Conservation (phyloP, 2,797 vertebrate genomes). For the Pseudopleuronectes americanus region DNA sequence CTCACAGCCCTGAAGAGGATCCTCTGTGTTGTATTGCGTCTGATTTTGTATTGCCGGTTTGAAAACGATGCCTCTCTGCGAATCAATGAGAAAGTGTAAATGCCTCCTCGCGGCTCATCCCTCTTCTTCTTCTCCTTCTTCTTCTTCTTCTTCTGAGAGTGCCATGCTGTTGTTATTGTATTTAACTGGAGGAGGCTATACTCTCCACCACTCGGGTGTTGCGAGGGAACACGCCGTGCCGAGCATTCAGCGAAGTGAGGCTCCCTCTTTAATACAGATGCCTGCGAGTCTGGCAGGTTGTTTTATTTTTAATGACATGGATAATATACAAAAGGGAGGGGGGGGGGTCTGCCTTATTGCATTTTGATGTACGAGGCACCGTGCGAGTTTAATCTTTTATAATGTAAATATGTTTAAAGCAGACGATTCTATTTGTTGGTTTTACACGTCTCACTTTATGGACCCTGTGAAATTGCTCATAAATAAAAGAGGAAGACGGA, state of each 20-base stretch:
- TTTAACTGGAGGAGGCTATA: slow-evolving; percentile 43
- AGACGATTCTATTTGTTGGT: slow-evolving; percentile 12
- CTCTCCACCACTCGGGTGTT: slow-evolving; percentile 53
- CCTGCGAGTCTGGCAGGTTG: slow-evolving; percentile 22
- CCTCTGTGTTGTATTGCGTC: slow-evolving; percentile 21
- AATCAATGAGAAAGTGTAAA: slow-evolving; percentile 46
- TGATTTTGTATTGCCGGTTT: slow-evolving; percentile 34
- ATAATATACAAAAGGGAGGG: slow-evolving; percentile 14
- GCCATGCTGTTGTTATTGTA: slow-evolving; percentile 36
- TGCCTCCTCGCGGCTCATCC: slow-evolving; percentile 24
- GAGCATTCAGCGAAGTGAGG: slow-evolving; percentile 32
- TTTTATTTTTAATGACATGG: slow-evolving; percentile 1
- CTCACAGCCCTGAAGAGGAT: background rate
- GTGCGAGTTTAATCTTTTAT: slow-evolving; percentile 1
- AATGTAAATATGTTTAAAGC: slow-evolving; percentile 30
- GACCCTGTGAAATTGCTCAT: slow-evolving; percentile 10
- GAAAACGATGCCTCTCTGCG: slow-evolving; percentile 48
- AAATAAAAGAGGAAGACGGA: slow-evolving; percentile 9
- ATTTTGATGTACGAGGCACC: slow-evolving; percentile 16
- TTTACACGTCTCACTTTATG: slow-evolving; percentile 20
- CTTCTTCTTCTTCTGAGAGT: background rate
- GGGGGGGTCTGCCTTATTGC: background rate
- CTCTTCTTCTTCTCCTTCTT: slow-evolving; percentile 12
- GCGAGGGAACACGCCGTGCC: slow-evolving; percentile 13
- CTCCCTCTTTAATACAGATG: slow-evolving; percentile 28